Evolutionary conservation across 2,888 invertebrate species (phyloP).

Genomic region (Sphaerophoria rueppellii): DNA sequence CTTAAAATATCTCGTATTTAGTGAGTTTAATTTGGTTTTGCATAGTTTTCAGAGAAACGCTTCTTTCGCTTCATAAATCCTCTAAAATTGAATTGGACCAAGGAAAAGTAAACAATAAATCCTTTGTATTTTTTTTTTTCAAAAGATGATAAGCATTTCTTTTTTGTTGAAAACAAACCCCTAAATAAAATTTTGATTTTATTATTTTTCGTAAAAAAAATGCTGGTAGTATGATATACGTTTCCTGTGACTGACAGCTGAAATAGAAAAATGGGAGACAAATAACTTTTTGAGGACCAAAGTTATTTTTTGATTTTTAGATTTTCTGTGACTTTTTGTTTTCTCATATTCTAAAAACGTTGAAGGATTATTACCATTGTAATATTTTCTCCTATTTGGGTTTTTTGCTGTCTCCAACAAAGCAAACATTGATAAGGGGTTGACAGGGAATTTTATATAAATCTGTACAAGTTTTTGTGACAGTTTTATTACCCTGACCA

Average conservation of each 20-base stretch:
- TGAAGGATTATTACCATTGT: slow-evolving; percentile 20
- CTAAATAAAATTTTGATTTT: slow-evolving; percentile 9
- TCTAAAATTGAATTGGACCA: neutral
- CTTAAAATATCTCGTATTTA: too few species aligned
- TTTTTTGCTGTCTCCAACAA: neutral
- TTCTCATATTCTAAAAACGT: neutral
- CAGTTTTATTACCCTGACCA: slow-evolving; percentile 19
- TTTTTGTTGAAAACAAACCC: neutral
- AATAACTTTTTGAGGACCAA: slow-evolving; percentile 22
- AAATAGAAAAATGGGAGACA: slow-evolving; percentile 21
- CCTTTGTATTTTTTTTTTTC: neutral
- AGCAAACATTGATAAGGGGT: slow-evolving; percentile 39
- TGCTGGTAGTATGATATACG: slow-evolving; percentile 6
- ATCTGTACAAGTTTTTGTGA: neutral
- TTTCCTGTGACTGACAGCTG: slow-evolving; percentile 38
- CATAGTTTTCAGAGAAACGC: too few species aligned
- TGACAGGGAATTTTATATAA: slow-evolving; percentile 23
- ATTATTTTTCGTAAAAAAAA: neutral
- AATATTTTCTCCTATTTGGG: slow-evolving; percentile 6
- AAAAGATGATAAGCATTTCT: slow-evolving; percentile 27
- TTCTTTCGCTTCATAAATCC: too few species aligned
- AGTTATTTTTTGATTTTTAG: slow-evolving; percentile 22
- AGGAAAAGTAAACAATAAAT: neutral
- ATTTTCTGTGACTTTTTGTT: neutral
- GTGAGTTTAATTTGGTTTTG: too few species aligned